Conservation (phyloP, 2,797 vertebrate genomes). For the Harpagifer antarcticus region DNA sequence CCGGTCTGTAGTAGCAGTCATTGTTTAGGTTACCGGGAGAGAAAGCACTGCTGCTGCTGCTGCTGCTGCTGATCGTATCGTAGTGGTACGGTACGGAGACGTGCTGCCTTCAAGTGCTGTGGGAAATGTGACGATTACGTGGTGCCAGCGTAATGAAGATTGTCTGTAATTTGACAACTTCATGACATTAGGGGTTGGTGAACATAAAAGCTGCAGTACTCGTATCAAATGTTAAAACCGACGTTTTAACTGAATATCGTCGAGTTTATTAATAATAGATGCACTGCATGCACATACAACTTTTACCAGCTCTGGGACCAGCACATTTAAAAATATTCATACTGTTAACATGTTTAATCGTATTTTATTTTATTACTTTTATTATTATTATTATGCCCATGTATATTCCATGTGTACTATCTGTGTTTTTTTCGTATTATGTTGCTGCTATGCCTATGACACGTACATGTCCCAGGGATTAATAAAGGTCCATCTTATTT, state of each 20-base stretch:
- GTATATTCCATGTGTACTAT: no score
- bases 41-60: constrained; percentile 63
- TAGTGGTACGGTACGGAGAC: constrained; percentile 63
- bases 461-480: no score
- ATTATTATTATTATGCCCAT: no score
- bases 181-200: background rate
- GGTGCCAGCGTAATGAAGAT: background rate
- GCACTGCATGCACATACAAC: no score
- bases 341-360: no score
- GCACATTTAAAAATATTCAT: no score
- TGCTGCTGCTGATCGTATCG: constrained; percentile 23
- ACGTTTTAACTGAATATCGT: background rate
- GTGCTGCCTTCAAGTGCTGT: constrained; percentile 54
- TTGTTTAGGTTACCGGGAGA: constrained; percentile 88
- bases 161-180: background rate
- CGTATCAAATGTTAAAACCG: background rate
- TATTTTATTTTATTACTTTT: no score
- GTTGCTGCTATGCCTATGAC: no score
- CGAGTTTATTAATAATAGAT: background rate
- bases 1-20: constrained; percentile 83
- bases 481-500: no score
- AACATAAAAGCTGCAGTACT: no score
- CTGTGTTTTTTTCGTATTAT: no score
- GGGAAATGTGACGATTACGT: background rate
- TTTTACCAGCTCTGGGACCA: no score